phyloP scores from a whole-genome alignment of 2,113 vertebrate genomes.

The Proterorhinus semilunaris region DNA sequence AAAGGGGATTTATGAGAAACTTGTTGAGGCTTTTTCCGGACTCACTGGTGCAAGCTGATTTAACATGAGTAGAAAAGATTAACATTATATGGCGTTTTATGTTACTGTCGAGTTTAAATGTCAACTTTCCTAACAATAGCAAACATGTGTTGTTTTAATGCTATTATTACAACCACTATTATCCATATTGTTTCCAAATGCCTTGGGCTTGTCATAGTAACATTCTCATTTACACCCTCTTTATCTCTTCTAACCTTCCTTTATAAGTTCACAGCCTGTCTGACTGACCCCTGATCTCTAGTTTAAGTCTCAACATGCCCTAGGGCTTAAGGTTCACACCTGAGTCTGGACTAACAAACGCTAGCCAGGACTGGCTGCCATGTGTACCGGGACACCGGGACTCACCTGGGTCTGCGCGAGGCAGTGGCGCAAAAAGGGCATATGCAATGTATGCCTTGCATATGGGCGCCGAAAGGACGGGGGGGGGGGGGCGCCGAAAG shows the following conservation, averaged over 20 bases:
- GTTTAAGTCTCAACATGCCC: constrained; percentile 66
- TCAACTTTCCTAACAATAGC: background rate
- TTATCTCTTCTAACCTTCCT: constrained; percentile 27
- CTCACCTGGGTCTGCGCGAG: no score
- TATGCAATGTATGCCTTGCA: no score
- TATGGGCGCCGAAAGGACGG: no score
- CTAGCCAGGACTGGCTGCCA: constrained; percentile 56
- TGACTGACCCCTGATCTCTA: constrained; percentile 44
- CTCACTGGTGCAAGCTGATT: constrained; percentile 51
- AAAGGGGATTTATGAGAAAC: constrained; percentile 66
- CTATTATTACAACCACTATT: no score
- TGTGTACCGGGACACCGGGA: no score
- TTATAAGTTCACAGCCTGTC: constrained; percentile 10
- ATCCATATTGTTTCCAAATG: background rate
- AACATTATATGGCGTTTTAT: background rate
- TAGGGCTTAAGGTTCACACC: constrained; percentile 46
- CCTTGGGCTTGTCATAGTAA: background rate
- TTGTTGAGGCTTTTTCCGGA: constrained; percentile 55
- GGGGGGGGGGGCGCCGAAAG: no score
- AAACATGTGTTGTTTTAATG: no score
- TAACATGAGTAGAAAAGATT: background rate
- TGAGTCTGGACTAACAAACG: constrained; percentile 18
- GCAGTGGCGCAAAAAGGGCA: no score
- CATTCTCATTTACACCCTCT: constrained; percentile 11
- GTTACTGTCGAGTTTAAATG: background rate